These are phyloP conservation scores for Chelonoidis abingdonii DNA, from an alignment of 2,113 vertebrate species.

Conservation along the genomic window DNA sequence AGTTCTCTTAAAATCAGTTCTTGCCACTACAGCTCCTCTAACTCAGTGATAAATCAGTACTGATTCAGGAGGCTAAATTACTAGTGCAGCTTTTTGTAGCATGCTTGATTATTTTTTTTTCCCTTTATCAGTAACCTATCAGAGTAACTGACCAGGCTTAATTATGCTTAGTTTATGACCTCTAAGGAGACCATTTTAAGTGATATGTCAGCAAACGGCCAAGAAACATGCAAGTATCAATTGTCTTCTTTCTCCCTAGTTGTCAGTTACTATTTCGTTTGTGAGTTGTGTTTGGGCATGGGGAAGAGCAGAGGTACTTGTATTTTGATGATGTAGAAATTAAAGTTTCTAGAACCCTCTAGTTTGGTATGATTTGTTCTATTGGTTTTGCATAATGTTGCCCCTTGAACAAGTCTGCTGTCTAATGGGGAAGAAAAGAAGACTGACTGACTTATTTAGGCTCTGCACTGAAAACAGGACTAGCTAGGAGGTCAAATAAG, in stretches of 20 bases:
- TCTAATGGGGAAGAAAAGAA: background rate
- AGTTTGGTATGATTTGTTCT: background rate
- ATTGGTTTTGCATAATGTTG: background rate
- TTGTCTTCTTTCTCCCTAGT: background rate
- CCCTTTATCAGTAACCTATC: background rate
- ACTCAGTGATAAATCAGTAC: background rate
- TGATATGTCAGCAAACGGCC: background rate
- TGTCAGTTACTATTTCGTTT: background rate
- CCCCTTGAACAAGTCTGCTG: background rate
- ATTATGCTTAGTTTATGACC: background rate
- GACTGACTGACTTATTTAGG: background rate
- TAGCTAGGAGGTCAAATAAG: background rate
- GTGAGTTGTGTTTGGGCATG: background rate
- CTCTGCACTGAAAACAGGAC: background rate
- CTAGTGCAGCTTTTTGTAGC: background rate
- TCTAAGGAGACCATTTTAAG: background rate
- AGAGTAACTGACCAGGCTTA: background rate
- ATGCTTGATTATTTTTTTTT: background rate
- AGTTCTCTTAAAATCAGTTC: background rate
- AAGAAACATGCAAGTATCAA: background rate
- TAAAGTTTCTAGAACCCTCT: constrained; percentile 55
- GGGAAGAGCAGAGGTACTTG: background rate
- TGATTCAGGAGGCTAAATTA: background rate
- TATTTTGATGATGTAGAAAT: background rate
- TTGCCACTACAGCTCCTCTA: background rate